Base-by-base conservation (phyloP, 2,888 invertebrate species). In the Pyrgus malvae region DNA sequence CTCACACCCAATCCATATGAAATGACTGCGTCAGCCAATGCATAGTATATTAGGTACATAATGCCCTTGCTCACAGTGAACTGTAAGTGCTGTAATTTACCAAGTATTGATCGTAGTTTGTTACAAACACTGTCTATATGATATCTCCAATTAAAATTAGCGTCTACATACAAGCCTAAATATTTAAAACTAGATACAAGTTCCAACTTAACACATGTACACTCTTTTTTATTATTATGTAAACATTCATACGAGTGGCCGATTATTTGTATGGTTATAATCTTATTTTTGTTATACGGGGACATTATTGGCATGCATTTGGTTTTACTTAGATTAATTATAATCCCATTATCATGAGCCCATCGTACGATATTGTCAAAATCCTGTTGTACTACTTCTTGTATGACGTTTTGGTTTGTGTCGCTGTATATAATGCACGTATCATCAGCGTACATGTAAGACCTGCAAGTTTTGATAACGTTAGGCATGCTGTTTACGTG, bases 401-500 rank as follows among this genome's bases (percentile, higher is more conserved):
- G 38, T 19, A 38, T 38, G 0, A 0, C 5, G 3, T 5, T 11
- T 5, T 38, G 38, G 21, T 38, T 4, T 0, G 17, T 21, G 11
- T 21, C 38, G 27, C 41, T 45, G 14, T 45, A 45, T 19, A 31
- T 11, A 12, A 45, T 29, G 31, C 44, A 45, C n/a, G 31, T 45
- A n/a, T 31, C 44, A 19, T 45, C 44, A 17, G 44, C 44, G 7
- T 42, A 42, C 42, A 42, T 42, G 3, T n/a, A 42, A 0, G 27
- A 6, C 5, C 27, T 45, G 11, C 31, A 45, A 1, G 16, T 19
- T 11, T 53, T 56, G 46, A 59, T 56, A 37, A 61, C 59, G 38
- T 59, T 57, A 1, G 41, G 6, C 29, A 63, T 49, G 16, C 57
- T 51, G 23, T 63, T 63, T 0, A 63, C 63, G 38, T 59, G 58